These are phyloP conservation scores for Eilema caniola DNA, from an alignment of 2,888 invertebrate genomes.

Conservation along the genomic window DNA sequence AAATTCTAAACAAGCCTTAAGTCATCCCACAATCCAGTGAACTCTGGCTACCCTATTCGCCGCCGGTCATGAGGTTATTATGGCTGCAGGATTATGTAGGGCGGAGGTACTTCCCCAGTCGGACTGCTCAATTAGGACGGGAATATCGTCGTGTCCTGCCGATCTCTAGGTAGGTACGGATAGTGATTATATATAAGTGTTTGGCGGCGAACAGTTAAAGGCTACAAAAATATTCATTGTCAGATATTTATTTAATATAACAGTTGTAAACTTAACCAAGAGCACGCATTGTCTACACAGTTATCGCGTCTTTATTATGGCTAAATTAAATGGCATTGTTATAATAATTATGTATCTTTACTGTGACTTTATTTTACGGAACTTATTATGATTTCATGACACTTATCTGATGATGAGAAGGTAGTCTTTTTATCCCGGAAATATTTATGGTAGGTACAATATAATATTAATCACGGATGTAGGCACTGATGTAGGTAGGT, in stretches of 20 bases:
- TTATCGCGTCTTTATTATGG: not conserved
- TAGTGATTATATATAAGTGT: too few relatives aligned
- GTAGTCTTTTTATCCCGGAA: constrained; percentile 1
- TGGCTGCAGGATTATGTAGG: too few relatives aligned
- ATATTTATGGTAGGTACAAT: not conserved
- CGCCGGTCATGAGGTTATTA: too few relatives aligned
- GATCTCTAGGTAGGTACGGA: too few relatives aligned
- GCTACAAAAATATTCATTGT: not conserved
- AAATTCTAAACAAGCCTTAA: too few relatives aligned
- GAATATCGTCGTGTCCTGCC: too few relatives aligned
- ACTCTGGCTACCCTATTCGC: too few relatives aligned
- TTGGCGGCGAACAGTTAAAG: not conserved
- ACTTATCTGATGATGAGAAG: not conserved
- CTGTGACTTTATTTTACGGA: constrained; percentile 2
- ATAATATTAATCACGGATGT: too few relatives aligned
- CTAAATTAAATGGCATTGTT: not conserved
- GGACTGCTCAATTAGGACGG: too few relatives aligned
- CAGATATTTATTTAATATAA: constrained; percentile 4
- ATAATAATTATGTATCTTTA: not conserved
- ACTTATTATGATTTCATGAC: not conserved
- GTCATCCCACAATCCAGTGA: too few relatives aligned
- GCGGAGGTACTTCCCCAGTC: too few relatives aligned
- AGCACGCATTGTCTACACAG: not conserved
- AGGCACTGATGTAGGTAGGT: too few relatives aligned
- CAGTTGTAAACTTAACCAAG: not conserved